phyloP scores from a whole-genome alignment of 2,113 vertebrate genomes.

The Arvicanthis niloticus region DNA sequence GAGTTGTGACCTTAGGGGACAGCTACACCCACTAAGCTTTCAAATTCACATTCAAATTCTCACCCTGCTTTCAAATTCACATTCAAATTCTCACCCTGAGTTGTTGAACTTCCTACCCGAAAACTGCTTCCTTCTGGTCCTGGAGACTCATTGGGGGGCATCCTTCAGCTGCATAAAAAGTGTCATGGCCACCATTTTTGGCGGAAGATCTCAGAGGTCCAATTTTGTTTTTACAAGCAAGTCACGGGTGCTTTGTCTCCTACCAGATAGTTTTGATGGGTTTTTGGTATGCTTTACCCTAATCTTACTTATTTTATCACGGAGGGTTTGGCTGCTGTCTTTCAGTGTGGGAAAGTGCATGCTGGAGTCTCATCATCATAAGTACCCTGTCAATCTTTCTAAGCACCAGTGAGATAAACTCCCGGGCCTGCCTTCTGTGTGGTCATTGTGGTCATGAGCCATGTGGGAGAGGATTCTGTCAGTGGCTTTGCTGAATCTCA shows the following conservation, averaged over 20 bases:
- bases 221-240: not conserved
- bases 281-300: not conserved
- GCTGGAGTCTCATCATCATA: accelerated
- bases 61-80: not conserved
- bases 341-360: too few species aligned
- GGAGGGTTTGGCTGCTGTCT: not conserved
- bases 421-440: not conserved
- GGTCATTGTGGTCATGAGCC: too few species aligned
- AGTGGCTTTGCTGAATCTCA: not conserved
- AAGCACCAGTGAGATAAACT: not conserved
- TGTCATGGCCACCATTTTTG: not conserved
- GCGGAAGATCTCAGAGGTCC: not conserved
- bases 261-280: not conserved
- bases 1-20: not conserved
- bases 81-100: too few species aligned
- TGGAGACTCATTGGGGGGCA: not conserved
- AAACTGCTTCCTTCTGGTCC: not conserved
- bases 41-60: not conserved
- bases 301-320: not conserved
- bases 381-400: not conserved
- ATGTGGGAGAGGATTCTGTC: not conserved
- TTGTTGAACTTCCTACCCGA: not conserved
- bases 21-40: not conserved
- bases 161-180: not conserved
- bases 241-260: not conserved